phyloP scores from a whole-genome alignment of 2,888 invertebrate genomes.

The Myathropa florea region DNA sequence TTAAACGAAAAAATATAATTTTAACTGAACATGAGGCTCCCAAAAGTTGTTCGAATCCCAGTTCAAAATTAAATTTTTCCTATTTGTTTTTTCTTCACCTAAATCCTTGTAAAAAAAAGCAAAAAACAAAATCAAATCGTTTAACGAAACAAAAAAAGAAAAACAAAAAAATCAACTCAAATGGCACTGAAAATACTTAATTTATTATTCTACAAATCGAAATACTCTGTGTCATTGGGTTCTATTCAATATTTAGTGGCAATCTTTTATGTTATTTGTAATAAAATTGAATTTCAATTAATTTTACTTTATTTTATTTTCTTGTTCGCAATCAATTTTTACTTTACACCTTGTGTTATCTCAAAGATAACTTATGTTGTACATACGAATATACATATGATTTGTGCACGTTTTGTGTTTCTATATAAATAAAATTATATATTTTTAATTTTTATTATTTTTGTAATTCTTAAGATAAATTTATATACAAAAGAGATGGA shows the following conservation, averaged over 20 bases:
- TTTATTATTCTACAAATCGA: conserved; percentile 72
- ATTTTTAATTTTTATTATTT: conserved; percentile 71
- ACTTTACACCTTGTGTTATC: conserved; percentile 42
- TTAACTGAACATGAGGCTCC: conserved; percentile 52
- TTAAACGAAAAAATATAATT: conserved; percentile 31
- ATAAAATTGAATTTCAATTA: conserved; percentile 55
- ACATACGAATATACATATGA: conserved; percentile 51
- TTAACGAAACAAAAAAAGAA: conserved; percentile 71
- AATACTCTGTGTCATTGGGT: conserved; percentile 73
- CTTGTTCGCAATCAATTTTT: conserved; percentile 47
- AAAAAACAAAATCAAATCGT: conserved; percentile 62
- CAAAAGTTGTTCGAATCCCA: conserved; percentile 45
- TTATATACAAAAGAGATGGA: conserved; percentile 48
- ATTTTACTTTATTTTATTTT: conserved; percentile 20
- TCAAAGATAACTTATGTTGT: conserved; percentile 58
- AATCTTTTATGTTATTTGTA: conserved; percentile 76
- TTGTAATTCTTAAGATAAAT: conserved; percentile 45
- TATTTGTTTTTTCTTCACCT: neutral
- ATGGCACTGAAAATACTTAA: conserved; percentile 81
- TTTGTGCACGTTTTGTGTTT: conserved; percentile 64
- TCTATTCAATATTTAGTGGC: conserved; percentile 73
- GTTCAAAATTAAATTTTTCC: conserved; percentile 51
- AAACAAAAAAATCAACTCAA: conserved; percentile 52
- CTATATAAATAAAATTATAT: conserved; percentile 4
- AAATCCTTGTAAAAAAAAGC: neutral